Evolutionary conservation across 2,888 invertebrate species (phyloP).

Genomic region (Rhagium mordax): DNA sequence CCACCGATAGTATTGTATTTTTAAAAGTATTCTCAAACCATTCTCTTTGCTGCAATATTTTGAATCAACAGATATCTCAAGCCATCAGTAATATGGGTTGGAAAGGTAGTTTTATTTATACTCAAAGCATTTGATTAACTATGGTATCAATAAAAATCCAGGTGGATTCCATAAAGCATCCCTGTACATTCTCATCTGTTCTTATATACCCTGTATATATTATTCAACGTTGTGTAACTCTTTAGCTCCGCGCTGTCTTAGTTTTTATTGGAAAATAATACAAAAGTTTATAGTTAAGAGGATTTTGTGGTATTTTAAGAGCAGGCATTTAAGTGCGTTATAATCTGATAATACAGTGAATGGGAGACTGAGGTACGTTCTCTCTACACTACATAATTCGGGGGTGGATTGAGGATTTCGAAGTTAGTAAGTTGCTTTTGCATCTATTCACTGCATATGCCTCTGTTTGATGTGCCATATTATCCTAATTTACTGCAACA

Average conservation of each 20-base stretch:
- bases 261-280: conserved; percentile 21
- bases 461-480: conserved; percentile 50
- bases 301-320: conserved; percentile 64
- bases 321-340: conserved; percentile 68
- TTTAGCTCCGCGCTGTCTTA: not conserved
- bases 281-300: conserved; percentile 62
- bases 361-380: conserved; percentile 53
- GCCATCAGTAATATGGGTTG: no score
- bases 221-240: not conserved
- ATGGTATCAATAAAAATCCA: no score
- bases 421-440: conserved; percentile 55
- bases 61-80: no score
- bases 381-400: conserved; percentile 49
- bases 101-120: no score
- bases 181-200: not conserved
- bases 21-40: no score
- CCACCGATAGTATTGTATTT: no score
- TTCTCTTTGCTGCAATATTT: no score
- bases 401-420: conserved; percentile 49
- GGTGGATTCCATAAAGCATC: no score
- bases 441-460: conserved; percentile 46
- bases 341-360: conserved; percentile 68
- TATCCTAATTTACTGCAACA: conserved; percentile 47
- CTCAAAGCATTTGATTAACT: no score
- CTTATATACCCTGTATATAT: not conserved